Base-by-base conservation (phyloP, 2,113 vertebrate species). In the Eudyptes chrysolophus region DNA sequence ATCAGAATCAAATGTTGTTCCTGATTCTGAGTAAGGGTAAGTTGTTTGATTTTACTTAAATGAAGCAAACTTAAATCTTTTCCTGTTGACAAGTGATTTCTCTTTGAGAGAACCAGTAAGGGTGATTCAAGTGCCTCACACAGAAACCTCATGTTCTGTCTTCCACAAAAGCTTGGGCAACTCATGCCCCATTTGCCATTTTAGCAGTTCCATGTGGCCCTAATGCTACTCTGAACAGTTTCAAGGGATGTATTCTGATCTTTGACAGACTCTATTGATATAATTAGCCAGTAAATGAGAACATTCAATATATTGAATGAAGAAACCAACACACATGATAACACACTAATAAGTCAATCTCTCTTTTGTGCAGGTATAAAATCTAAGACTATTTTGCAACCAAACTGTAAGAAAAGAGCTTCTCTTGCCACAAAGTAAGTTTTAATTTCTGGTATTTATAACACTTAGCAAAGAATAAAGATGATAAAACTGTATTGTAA, bases 341-440 rank as follows among this genome's bases (percentile, higher is more conserved):
- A 30, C 19, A 40, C 26, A 52, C 18, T 80, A 79, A 78, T 5
- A 40, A 71, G 10, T 72, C 75, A 48, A 5, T 46, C 24, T 92
- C 13, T 65, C 20, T 84, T 91, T 91, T 48, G 60, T 95, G 40
- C 97, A 99, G 99, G 98, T 91, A 89, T 98, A 27, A 98, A 98
- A 95, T 98, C 98, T n/a, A 99, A 95, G 97, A 97, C 97, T n/a
- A 84, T 98, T 68, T 92, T 97, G 79, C 98, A 98, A 49, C 87
- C 98, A 94, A 98, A 98, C 82, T 97, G 97, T 77, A 98, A 97
- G 87, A 98, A 98, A 79, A 89, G 96, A 80, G 89, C 97, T 70
- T 97, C 98, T 86, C 97, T 98, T 71, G 48, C 94, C 83, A 97
- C 95, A 91, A 98, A 97, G 98, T 98, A 97, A 98, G 98, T 96